Base-by-base conservation (phyloP, 2,113 vertebrate species). In the Zosterops lateralis region DNA sequence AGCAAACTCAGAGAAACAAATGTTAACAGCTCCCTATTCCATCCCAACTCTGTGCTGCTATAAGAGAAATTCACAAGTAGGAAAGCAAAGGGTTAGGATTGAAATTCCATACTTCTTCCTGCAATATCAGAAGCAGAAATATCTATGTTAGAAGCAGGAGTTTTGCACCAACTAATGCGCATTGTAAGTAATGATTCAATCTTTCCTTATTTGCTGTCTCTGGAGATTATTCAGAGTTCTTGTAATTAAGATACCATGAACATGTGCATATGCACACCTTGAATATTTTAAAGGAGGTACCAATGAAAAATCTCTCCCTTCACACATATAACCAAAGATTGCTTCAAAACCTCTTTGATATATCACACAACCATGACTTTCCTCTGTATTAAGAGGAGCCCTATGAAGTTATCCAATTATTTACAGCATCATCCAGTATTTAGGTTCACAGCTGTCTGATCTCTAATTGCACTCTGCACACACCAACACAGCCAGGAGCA, bases 261-360 rank as follows among this genome's bases (percentile, higher is more conserved):
- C 1, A 3, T 1, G 1, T 9, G 1, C 15, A 14, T 7, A 3
- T 19, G 14, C 12, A 40, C 15, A 62, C 20, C 8, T 47, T 15
- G 19, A 12, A 48, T 31, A 50, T 54, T 51, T 85, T 58, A 66
- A 61, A 47, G 32, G 24, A 45, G 4, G 7, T 12, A 15, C 4
- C 15, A 68, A 4, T 36, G 45, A 53, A 79, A 78, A 53, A 15
- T 10, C 12, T 7, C n/a, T 40, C 5, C 8, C 71, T 80, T 29
- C 22, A 64, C 29, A 40, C 0, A 0, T 4, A 15, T 36, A 77
- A 24, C 3, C 10, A 38, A 45, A 47, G 5, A n/a, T 26, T 24
- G 10, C 6, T 84, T 29, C 38, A 61, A 19, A n/a, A 45, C 15
- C 18, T 61, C 47, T 47, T 53, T 21, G n/a, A n/a, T 24, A 15